Percentiles rank a stretch among this genome's conserved stretches.
These are phyloP conservation scores for Stylophora pistillata DNA, from an alignment of 64 coral and sea anemone genomes.

Conservation along the genomic window DNA sequence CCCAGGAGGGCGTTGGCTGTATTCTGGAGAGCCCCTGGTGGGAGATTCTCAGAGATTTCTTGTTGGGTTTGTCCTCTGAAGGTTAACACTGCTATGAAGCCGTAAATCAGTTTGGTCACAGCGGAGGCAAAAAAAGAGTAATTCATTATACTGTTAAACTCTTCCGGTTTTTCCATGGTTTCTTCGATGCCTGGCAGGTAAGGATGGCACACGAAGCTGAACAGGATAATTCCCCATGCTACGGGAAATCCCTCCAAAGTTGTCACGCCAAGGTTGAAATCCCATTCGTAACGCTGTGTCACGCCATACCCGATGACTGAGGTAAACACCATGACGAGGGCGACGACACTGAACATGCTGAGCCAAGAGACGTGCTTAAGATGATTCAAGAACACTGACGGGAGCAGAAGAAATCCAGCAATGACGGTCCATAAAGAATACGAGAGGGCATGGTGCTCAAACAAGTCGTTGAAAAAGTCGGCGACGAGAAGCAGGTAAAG, in stretches of 20 bases:
- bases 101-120: slow-evolving; percentile 59
- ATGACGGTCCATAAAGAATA: slow-evolving; percentile 79
- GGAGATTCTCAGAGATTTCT: slow-evolving; percentile 87
- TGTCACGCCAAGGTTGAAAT: slow-evolving; percentile 81
- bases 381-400: slow-evolving; percentile 91
- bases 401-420: slow-evolving; percentile 80
- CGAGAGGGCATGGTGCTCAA: slow-evolving; percentile 61
- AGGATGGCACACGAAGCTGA: slow-evolving; percentile 97
- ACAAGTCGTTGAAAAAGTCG: slow-evolving; percentile 98
- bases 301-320: slow-evolving; percentile 89
- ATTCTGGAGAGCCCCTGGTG: slow-evolving; percentile 64
- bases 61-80: slow-evolving; percentile 71
- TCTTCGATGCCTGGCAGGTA: slow-evolving; percentile 95
- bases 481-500: slow-evolving; percentile 89
- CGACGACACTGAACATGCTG: slow-evolving; percentile 97
- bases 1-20: slow-evolving; percentile 73
- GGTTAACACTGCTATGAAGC: slow-evolving; percentile 71
- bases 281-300: slow-evolving; percentile 75
- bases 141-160: slow-evolving; percentile 76
- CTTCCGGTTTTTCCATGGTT: slow-evolving; percentile 75
- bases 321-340: slow-evolving; percentile 76
- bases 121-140: slow-evolving; percentile 66
- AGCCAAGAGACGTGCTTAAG: slow-evolving; percentile 90
- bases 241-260: slow-evolving; percentile 83
- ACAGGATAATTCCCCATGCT: slow-evolving; percentile 97